phyloP scores from a whole-genome alignment of 2,888 invertebrate species.

The Toxonevra muliebris region DNA sequence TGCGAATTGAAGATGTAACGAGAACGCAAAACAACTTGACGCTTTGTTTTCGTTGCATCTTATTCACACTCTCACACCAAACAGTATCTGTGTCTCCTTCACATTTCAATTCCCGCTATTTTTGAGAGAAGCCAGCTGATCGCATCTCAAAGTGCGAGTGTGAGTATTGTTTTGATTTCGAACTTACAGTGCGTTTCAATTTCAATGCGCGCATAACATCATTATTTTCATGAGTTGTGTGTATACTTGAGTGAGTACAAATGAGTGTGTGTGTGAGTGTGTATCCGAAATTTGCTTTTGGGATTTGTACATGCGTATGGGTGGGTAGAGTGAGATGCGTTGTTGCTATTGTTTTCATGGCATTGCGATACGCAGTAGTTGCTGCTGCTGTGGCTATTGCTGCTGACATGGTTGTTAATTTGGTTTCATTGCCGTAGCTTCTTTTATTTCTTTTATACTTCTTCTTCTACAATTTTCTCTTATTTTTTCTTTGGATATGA shows the following conservation, averaged over 20 bases:
- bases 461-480: not conserved
- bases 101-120: no score
- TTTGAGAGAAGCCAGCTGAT: no score
- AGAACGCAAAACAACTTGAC: not conserved
- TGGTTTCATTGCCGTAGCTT: not conserved
- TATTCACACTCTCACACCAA: not conserved
- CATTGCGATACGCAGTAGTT: not conserved
- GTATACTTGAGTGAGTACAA: not conserved
- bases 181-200: no score
- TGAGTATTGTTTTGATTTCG: no score
- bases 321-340: not conserved
- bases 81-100: not conserved
- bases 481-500: not conserved
- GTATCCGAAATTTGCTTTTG: not conserved
- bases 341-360: not conserved
- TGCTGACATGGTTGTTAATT: not conserved
- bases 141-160: no score
- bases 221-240: not conserved
- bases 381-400: not conserved
- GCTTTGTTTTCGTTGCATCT: conserved; percentile 31
- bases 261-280: not conserved
- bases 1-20: not conserved
- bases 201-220: no score
- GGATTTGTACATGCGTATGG: not conserved
- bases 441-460: not conserved